Conservation (phyloP, 1,140 invertebrate species). For the Lithobius niger region DNA sequence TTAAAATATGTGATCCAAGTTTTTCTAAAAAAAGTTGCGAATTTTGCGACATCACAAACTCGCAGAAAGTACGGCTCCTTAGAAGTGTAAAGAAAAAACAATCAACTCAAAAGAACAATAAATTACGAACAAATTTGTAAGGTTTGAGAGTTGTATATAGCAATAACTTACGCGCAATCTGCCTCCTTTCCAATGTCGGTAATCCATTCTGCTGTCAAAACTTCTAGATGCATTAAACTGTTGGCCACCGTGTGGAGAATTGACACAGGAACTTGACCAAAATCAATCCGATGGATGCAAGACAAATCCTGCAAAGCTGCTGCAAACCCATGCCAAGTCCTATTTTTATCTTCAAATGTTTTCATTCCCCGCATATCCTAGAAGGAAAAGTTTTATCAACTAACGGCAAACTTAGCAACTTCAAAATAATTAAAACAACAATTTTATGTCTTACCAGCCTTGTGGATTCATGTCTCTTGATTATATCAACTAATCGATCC, state of each 20-base stretch:
- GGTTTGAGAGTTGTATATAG: too few species aligned
- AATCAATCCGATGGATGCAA: neutral
- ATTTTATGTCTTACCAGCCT: neutral
- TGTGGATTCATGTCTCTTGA: neutral
- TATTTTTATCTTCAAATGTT: conserved; percentile 7
- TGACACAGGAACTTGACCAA: neutral
- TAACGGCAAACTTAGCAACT: too few species aligned
- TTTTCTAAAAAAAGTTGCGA: too few species aligned
- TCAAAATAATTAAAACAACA: neutral
- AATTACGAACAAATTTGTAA: too few species aligned
- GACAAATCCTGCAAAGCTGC: neutral
- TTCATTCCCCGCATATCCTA: conserved; percentile 6
- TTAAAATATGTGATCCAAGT: too few species aligned
- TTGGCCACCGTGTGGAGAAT: neutral
- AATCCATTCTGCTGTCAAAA: conserved; percentile 6
- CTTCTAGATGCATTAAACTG: neutral
- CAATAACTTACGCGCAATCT: too few species aligned
- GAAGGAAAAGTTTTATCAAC: neutral
- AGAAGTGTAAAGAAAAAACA: too few species aligned
- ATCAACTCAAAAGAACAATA: too few species aligned
- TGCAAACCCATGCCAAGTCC: conserved; percentile 5
- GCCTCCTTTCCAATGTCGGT: too few species aligned
- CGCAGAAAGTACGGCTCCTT: too few species aligned
- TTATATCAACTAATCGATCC: neutral
- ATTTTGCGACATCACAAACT: too few species aligned